These are phyloP conservation scores for Cheirogaleus major DNA, from an alignment of 2,797 vertebrate species.

Conservation along the genomic window DNA sequence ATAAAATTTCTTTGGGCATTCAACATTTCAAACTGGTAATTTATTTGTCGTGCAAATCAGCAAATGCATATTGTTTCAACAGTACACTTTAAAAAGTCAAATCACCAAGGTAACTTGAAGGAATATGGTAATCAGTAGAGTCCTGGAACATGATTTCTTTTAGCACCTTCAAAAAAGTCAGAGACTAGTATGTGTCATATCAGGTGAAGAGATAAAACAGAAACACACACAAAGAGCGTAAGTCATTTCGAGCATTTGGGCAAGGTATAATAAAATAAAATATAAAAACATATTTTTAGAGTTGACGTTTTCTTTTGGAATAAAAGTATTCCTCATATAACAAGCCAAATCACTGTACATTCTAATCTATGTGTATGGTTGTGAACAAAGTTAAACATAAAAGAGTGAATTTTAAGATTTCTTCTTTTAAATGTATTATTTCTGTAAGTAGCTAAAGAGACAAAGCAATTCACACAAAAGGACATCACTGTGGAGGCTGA, in stretches of 20 bases:
- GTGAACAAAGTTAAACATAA: background rate
- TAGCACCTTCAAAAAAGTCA: background rate
- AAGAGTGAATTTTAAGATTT: background rate
- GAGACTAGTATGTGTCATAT: background rate
- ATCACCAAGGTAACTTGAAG: slow-evolving; percentile 75
- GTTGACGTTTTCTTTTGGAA: background rate
- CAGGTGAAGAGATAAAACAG: background rate
- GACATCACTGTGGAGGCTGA: background rate
- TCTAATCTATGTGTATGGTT: background rate
- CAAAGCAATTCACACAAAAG: background rate
- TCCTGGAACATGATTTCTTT: background rate
- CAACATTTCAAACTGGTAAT: slow-evolving; percentile 65
- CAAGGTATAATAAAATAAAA: background rate
- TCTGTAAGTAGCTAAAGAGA: background rate
- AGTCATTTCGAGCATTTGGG: background rate
- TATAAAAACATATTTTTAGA: background rate
- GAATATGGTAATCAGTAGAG: slow-evolving; percentile 73
- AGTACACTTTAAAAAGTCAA: slow-evolving; percentile 74
- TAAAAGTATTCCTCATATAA: background rate
- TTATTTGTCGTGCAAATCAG: slow-evolving; percentile 74
- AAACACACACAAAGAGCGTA: slow-evolving; percentile 52
- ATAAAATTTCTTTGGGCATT: slow-evolving; percentile 19
- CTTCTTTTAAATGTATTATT: background rate
- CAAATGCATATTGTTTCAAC: slow-evolving; percentile 74
- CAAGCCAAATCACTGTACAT: background rate